phyloP scores from a whole-genome alignment of 2,113 vertebrate species.

The Vombatus ursinus region DNA sequence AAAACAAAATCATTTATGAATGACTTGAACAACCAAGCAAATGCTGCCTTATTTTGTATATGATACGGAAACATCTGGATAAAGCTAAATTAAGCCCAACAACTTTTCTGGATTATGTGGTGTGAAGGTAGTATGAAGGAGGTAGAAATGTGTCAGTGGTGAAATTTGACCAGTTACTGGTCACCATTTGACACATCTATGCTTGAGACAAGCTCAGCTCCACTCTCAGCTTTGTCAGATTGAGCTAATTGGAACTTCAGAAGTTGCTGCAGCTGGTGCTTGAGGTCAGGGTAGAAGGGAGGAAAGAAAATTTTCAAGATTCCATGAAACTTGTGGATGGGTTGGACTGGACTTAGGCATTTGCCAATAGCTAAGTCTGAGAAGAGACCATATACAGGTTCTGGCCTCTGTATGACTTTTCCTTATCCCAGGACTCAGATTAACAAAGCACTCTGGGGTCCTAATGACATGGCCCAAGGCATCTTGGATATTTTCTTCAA shows the following conservation, averaged over 20 bases:
- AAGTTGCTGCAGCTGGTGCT: neutral
- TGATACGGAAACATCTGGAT: neutral
- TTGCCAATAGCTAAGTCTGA: neutral
- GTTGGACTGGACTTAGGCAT: neutral
- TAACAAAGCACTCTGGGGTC: neutral
- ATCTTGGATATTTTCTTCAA: no score
- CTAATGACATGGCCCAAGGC: no score
- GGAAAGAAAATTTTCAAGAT: neutral
- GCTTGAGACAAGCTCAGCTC: neutral
- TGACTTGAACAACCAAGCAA: neutral
- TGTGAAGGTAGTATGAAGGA: neutral
- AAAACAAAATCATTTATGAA: neutral
- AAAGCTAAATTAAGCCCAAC: neutral
- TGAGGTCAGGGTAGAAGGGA: neutral
- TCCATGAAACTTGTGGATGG: neutral
- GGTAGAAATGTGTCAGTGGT: no score
- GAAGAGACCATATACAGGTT: neutral
- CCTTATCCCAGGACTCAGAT: neutral
- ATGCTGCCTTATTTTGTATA: neutral
- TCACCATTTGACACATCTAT: neutral
- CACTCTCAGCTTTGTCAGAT: neutral
- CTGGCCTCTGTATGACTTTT: neutral
- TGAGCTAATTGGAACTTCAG: neutral
- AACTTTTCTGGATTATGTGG: neutral
- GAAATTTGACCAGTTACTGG: no score